A percentile compares a stretch with the other conserved stretches of the same genome.
Evolutionary conservation across 1,140 invertebrate species (phyloP).

Genomic region (Cyphomyrmex costatus): DNA sequence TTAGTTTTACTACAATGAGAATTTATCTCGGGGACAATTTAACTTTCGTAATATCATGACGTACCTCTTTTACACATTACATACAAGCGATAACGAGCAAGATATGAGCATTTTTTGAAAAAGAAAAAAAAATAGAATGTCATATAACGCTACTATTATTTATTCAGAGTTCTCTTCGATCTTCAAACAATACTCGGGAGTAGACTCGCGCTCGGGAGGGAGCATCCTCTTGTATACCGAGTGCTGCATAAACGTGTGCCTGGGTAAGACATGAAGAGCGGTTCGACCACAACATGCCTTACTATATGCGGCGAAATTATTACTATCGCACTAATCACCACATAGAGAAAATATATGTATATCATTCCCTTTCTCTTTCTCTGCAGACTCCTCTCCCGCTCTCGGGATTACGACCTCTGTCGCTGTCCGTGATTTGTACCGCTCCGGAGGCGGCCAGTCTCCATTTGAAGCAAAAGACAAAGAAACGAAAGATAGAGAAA

Average conservation of each 20-base stretch:
- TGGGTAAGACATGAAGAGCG: neutral
- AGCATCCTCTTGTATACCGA: conserved; percentile 24
- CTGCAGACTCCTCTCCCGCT: conserved; percentile 2
- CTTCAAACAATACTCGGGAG: neutral
- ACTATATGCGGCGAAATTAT: conserved; percentile 43
- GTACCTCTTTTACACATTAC: neutral
- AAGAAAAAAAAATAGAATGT: neutral
- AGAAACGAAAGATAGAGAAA: neutral
- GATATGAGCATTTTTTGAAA: neutral
- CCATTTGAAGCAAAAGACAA: neutral
- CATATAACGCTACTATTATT: conserved; percentile 3
- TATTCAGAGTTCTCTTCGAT: neutral
- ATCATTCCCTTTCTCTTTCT: neutral
- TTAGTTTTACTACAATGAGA: conserved; percentile 20
- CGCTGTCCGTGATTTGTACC: conserved; percentile 51
- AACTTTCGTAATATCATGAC: conserved; percentile 17
- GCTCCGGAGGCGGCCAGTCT: conserved; percentile 16
- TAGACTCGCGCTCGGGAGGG: neutral
- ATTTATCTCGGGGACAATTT: conserved; percentile 27
- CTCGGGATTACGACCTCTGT: conserved; percentile 54
- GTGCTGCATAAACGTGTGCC: conserved; percentile 20
- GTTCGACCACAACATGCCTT: neutral
- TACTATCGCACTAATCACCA: conserved; percentile 51
- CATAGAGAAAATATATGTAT: conserved; percentile 28
- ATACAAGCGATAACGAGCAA: conserved; percentile 19